Percentiles rank a stretch among this genome's conserved stretches.
Evolutionary conservation across 2,797 vertebrate genomes (phyloP).

Genomic region (Chloroceryle amazona): DNA sequence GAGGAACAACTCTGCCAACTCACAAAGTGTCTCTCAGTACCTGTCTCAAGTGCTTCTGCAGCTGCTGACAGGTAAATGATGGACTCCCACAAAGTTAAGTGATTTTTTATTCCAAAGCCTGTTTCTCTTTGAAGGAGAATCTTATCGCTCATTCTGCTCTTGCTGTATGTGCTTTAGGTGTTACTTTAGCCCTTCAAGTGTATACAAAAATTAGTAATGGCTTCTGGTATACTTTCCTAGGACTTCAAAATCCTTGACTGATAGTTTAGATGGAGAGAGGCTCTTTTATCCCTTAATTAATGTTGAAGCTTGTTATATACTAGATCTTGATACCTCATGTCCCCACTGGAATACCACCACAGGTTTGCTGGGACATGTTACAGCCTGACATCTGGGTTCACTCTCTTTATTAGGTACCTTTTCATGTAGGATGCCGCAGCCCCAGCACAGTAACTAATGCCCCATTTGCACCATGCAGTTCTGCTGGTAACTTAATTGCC

Average conservation of each 20-base stretch:
- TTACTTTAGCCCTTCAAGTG: background rate
- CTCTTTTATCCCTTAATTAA: background rate
- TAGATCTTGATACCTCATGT: background rate
- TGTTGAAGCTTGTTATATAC: background rate
- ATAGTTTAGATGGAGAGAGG: background rate
- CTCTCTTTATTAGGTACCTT: background rate
- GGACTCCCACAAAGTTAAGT: background rate
- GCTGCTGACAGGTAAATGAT: background rate
- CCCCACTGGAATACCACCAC: rapidly evolving
- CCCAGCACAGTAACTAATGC: background rate
- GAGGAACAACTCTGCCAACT: background rate
- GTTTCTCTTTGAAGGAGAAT: background rate
- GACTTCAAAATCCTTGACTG: background rate
- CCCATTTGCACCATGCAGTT: rapidly evolving
- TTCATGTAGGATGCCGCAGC: background rate
- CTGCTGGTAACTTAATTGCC: background rate
- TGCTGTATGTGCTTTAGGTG: background rate
- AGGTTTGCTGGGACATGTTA: background rate
- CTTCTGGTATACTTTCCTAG: background rate
- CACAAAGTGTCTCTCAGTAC: background rate
- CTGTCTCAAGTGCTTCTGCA: background rate
- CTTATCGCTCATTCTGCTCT: background rate
- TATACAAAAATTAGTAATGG: background rate
- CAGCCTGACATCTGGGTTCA: background rate
- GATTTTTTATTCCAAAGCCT: background rate